Base-by-base conservation (phyloP, 2,113 vertebrate species). In the Bos javanicus region DNA sequence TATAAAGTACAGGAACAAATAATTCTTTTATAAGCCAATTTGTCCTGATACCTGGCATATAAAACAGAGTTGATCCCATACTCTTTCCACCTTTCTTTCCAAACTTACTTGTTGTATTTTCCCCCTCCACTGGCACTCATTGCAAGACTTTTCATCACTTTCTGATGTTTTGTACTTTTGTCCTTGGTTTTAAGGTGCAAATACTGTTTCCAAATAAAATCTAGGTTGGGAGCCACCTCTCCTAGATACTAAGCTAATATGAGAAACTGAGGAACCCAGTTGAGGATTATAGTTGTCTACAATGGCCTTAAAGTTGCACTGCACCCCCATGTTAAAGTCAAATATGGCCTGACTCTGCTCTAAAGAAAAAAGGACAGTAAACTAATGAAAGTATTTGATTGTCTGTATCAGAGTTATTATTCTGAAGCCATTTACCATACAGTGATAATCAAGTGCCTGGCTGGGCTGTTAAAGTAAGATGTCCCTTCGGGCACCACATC, bases 381-480 rank as follows among this genome's bases (percentile, higher is more conserved):
- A 95, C 92, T 96, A 95, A 98, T 97, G 97, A 98, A 96, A 96
- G 59, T 60, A 91, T 87, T 91, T 97, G 93, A 96, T 96, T 82
- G 14, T 93, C 97, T 97, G 48, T 94, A 84, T 97, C 94, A 82
- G 52, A 89, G 60, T 98, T 98, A 96, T 96, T 96, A 84, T 97
- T 97, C 95, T 93, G 76, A 90, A 76, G 17, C 82, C 91, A 98
- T 97, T 97, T 97, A 52, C 95, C 78, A 85, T 94, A 86, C 52
- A 95, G 83, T 90, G 88, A 91, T 98, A 98, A 97, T 95, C 96
- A 96, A 97, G 96, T 97, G 88, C 86, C 92, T 94, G 52, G 86
- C 93, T 97, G 92, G 92, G 56, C 94, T 0, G 39, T 97, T 97
- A 97, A 76, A 90, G 82, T 91, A 80, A 97, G 76, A 67, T 60